Base-by-base conservation (phyloP, 2,113 vertebrate species). In the Hypomesus transpacificus region DNA sequence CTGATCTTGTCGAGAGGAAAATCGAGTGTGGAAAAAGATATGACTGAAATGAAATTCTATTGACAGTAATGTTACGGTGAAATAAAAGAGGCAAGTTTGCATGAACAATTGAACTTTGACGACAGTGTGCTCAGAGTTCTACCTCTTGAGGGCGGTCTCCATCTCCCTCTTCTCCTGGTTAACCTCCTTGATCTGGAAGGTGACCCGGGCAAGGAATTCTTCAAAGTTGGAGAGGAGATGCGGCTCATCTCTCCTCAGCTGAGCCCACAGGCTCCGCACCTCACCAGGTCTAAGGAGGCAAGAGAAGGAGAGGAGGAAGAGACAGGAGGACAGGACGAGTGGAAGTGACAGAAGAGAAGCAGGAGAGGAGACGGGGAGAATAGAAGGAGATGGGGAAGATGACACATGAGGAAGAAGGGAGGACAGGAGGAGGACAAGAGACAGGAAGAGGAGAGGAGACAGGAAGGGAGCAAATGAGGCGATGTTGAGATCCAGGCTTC, bases 161-260 rank as follows among this genome's bases (percentile, higher is more conserved):
- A 98, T 92, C 54, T 95, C 91, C 0, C 69, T 90, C 89, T 94
- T 97, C 77, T 98, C 95, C 78, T 95, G 89, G 11, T 94, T 93
- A 26, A 93, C 95, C 78, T 95, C 94, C 63, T 91, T 93, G 69
- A 98, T 94, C 86, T 94, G 95, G 0, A 87, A 90, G 26, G 95
- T 94, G 78, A 96, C 90, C 80, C 92, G 92, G 76, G 91, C 73
- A 69, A 98, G 83, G 77, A 98, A 92, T 68, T 95, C 95, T 83
- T 98, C 96, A 68, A 98, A 98, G 86, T 75, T 93, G 66, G 94
- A 88, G 71, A 98, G 89, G 56, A 98, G 90, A 63, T 91, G 89
- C 9, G 96, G 94, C 22, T 97, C 92, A 0, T 94, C 94, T 28
- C 89, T 93, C 34, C 87, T 93, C 61, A 98, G 87, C 77, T 94